Evolutionary conservation across 2,888 invertebrate species (phyloP), one percentile per base, ranked within the genome.

Genomic region (Agrypnus murinus): DNA sequence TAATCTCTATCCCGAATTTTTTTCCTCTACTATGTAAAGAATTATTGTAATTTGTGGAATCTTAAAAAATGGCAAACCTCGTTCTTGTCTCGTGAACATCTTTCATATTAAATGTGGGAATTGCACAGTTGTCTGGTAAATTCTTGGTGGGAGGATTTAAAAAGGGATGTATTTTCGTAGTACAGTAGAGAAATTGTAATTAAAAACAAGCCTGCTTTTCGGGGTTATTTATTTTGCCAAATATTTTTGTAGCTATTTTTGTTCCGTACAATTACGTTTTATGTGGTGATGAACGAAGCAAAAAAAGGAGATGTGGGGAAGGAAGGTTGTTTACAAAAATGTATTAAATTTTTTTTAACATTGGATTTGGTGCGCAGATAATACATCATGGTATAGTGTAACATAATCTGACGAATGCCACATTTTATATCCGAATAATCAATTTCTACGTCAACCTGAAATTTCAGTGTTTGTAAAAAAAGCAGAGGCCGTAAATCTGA

Each of bases 1-100:
- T 64, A 64, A 64, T 64, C 64, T 64, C 43, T 40, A 40, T 9
- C 53, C 53, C 14, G 53, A 64, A 53, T 53, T 64, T 64, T n/a
- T n/a, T 55, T 55, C 48, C 15, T 48, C 12, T 25, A 9, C 50
- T 25, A 40, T 50, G 63, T 63, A 63, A 63, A 63, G 63, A 34
- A 46, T 60, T 46, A 50, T 50, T 50, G 63, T 63, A 50, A 63
- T 63, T 63, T 63, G 36, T 17, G 38, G 50, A 63, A 46, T 48
- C 48, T 62, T 48, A 48, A 59, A 25, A 59, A 45, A 63, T 38
- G 32, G 60, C 1, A 8, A 10, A 60, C 45, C 25, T 31, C 45
- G 43, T 31, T 58, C 14, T 25, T 58, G 58, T 58, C 58, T 55
- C 58, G 25, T 19, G 58, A 31, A 43, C 43, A 57, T 36, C 40